phyloP scores from a whole-genome alignment of 2,888 invertebrate species.

The Caenorhabditis sp. region DNA sequence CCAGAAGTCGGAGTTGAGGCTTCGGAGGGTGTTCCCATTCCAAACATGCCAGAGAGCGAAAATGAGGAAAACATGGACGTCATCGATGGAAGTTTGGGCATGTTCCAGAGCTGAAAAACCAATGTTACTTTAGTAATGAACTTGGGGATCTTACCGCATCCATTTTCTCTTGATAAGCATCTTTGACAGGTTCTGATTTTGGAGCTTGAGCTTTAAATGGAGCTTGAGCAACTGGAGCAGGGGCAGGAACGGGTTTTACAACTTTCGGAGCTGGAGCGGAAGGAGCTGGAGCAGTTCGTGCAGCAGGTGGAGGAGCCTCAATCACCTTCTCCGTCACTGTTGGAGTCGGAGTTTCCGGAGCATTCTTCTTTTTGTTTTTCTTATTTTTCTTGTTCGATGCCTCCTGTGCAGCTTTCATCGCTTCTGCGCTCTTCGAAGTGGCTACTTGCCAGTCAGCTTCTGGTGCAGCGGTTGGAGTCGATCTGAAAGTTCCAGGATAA shows the following conservation, averaged over 20 bases:
- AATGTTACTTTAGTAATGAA: background rate
- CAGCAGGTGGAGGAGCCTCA: background rate
- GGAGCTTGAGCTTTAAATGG: background rate
- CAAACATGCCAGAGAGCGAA: slow-evolving; percentile 48
- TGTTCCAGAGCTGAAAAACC: slow-evolving; percentile 52
- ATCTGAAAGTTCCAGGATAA: background rate
- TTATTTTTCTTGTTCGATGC: slow-evolving; percentile 35
- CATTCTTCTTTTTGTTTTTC: slow-evolving; percentile 40
- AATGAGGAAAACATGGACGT: slow-evolving; percentile 52
- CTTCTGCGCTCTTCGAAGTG: slow-evolving; percentile 15
- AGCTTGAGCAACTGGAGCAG: background rate
- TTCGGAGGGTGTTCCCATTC: slow-evolving; percentile 12
- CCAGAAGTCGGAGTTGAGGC: slow-evolving; percentile 10
- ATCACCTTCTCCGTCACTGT: too few species aligned
- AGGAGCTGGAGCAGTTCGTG: background rate
- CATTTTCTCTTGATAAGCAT: slow-evolving; percentile 46
- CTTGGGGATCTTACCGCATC: slow-evolving; percentile 21
- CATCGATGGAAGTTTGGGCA: slow-evolving; percentile 48
- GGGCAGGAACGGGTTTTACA: too few species aligned
- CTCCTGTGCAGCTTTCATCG: background rate
- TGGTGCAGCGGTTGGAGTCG: background rate
- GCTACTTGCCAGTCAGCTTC: slow-evolving; percentile 41
- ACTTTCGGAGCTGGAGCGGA: background rate
- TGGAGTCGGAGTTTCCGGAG: background rate
- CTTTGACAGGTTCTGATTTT: slow-evolving; percentile 6